phyloP scores from a whole-genome alignment of 2,113 vertebrate genomes.

The Arizona elegans region DNA sequence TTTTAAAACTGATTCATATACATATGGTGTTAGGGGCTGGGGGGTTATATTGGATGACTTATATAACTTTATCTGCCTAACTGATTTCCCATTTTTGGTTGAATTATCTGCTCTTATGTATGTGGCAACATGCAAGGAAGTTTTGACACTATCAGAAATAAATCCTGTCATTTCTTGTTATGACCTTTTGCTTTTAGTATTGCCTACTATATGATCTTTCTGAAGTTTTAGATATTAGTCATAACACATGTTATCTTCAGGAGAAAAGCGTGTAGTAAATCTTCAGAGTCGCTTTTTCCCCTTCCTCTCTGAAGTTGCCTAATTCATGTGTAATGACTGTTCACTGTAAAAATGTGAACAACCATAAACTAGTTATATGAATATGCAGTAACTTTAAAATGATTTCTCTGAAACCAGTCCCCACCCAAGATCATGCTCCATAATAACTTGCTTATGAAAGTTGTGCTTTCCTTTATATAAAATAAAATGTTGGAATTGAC shows the following conservation, averaged over 20 bases:
- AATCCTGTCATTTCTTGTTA: constrained; percentile 15
- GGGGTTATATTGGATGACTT: no score
- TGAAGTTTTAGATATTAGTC: not conserved
- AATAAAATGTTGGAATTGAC: not conserved
- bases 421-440: not conserved
- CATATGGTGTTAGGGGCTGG: no score
- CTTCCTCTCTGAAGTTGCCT: not conserved
- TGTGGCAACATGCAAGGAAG: not conserved
- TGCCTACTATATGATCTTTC: not conserved
- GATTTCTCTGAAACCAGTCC: not conserved
- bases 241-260: not conserved
- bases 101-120: not conserved
- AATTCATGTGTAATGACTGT: not conserved
- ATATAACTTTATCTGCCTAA: no score
- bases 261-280: not conserved
- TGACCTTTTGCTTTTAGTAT: constrained; percentile 1
- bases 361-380: not conserved
- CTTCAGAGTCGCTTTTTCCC: not conserved
- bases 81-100: constrained; percentile 9
- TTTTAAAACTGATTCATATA: constrained; percentile 54
- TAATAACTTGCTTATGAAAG: not conserved
- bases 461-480: not conserved
- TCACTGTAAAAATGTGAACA: constrained; percentile 11
- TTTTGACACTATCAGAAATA: constrained; percentile 23
- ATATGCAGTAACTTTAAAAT: not conserved